Percentiles rank a stretch among this genome's conserved stretches.
Conservation (phyloP, 2,113 vertebrate species). For the Xiphophorus maculatus region DNA sequence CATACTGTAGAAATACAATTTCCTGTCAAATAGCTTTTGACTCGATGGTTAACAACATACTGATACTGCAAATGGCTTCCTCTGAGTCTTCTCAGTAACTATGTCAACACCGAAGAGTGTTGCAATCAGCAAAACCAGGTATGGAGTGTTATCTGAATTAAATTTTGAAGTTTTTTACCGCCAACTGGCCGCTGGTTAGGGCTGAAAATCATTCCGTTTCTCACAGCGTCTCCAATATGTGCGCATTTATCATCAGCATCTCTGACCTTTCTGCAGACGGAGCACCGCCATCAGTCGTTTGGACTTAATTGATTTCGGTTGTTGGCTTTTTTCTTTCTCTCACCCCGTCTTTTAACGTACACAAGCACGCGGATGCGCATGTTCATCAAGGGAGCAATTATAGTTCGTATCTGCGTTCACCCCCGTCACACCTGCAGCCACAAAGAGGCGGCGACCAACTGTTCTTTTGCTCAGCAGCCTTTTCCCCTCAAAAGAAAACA, state of each 20-base stretch:
- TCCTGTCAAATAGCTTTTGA: not conserved
- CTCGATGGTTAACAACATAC: not conserved
- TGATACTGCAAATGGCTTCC: not conserved
- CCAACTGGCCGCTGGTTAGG: not conserved
- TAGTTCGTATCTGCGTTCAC: slow-evolving; percentile 57
- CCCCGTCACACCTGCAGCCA: slow-evolving; percentile 65
- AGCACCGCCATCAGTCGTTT: slow-evolving; percentile 60
- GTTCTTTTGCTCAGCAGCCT: slow-evolving; percentile 67
- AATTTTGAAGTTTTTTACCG: not conserved
- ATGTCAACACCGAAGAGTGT: not conserved
- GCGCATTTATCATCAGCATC: slow-evolving; percentile 59
- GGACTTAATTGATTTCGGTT: slow-evolving; percentile 72
- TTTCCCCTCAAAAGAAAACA: slow-evolving; percentile 30
- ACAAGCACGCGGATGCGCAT: slow-evolving; percentile 21
- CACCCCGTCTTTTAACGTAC: slow-evolving; percentile 49
- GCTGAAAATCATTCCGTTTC: not conserved
- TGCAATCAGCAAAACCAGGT: not conserved
- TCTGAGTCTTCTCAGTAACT: not conserved
- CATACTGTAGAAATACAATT: not conserved
- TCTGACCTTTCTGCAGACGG: slow-evolving; percentile 56
- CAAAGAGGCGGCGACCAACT: slow-evolving; percentile 68
- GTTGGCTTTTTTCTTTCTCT: slow-evolving; percentile 68
- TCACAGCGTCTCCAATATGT: not conserved
- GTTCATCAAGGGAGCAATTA: slow-evolving; percentile 47
- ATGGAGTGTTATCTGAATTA: not conserved